These are phyloP conservation scores for Calvadosia cruxmelitensis DNA, from an alignment of 30 jellyfish, hydroid and myxozoan genomes.

Conservation along the genomic window DNA sequence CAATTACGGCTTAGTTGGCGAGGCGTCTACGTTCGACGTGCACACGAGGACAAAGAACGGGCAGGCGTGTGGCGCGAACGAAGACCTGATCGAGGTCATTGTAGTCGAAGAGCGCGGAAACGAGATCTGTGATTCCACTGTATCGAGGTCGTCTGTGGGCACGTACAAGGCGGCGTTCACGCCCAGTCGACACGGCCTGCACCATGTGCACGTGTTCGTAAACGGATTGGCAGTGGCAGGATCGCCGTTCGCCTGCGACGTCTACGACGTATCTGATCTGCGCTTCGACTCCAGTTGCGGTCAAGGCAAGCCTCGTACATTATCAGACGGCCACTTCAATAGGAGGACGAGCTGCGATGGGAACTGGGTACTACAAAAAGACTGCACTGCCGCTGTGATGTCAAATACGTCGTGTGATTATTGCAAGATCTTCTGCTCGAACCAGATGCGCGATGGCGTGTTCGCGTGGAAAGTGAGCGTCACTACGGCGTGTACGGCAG, in stretches of 20 bases:
- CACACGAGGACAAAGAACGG: neutral
- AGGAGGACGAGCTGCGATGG: neutral
- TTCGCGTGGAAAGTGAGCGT: neutral
- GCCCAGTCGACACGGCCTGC: neutral
- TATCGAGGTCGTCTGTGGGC: neutral
- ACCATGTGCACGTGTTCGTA: neutral
- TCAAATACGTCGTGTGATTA: neutral
- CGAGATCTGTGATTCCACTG: neutral
- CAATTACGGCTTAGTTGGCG: neutral
- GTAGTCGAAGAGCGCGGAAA: neutral
- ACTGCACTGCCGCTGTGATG: neutral
- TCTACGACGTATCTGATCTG: neutral
- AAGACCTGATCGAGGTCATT: neutral
- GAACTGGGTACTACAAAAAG: neutral
- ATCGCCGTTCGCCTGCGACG: neutral
- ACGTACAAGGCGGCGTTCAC: neutral
- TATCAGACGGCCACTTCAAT: neutral
- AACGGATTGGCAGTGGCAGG: neutral
- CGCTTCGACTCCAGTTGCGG: neutral
- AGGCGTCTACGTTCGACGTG: neutral
- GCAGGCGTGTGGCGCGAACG: neutral
- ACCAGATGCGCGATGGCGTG: neutral
- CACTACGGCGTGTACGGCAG: conserved; percentile 1
- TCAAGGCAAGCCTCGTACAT: neutral
- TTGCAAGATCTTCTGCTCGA: neutral